Evolutionary conservation across 2,113 vertebrate genomes (phyloP), one percentile per base, ranked within the genome.

Genomic region (Rhineura floridana): DNA sequence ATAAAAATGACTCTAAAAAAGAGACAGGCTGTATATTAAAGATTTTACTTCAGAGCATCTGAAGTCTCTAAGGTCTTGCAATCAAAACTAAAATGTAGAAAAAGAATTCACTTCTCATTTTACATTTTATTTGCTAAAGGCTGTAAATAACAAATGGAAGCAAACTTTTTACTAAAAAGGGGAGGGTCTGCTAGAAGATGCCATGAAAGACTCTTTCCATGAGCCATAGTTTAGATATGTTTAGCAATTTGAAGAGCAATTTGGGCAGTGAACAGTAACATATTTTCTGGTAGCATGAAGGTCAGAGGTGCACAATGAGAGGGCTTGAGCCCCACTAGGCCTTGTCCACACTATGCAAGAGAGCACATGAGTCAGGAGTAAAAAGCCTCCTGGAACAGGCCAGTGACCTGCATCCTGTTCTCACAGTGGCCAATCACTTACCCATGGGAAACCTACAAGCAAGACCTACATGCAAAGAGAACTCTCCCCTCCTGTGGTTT

Each of bases 181-280:
- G 1, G 67, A 2, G 6, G 10, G 72, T 44, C 72, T 36, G 81
- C 12, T 30, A 67, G 52, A 90, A 81, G 1, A 80, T 75, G 19
- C 6, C 79, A 73, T 44, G 73, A 42, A 1, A 80, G 33, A 90
- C 3, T 8, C 77, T 82, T 83, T 44, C 6, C 81, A 12, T 48
- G 17, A 1, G 0, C 62, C 30, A 50, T 44, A 50, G 11, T 10
- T 28, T 67, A 77, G 17, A 42, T 55, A 42, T 76, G 30, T n/a
- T 79, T 5, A 69, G 10, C 69, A 80, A 70, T n/a, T n/a, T 9
- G 30, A 28, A 17, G 36, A 69, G 19, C 1, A 77, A 21, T 36
- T 70, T 44, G 69, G 87, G 36, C 39, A 19, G 62, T 82, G 21
- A 90, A 93, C 21, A 8, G 9, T 44, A 55, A 86, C 86, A 93